phyloP scores from a whole-genome alignment of 2,113 vertebrate species.

The Pelvicachromis taeniatus region DNA sequence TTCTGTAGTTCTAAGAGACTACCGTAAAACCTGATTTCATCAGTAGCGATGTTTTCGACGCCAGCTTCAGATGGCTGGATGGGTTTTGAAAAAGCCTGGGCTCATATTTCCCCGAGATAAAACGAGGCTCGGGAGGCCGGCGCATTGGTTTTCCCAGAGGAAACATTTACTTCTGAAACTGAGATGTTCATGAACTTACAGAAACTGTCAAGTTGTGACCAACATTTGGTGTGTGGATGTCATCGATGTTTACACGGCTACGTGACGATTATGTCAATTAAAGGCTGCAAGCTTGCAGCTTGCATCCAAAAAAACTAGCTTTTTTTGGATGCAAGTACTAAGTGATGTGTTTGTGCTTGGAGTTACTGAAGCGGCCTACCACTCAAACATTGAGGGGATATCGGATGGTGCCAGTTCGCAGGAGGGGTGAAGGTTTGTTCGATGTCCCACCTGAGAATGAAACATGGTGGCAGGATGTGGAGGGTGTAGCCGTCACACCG shows the following conservation, averaged over 20 bases:
- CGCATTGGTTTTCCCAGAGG: neutral
- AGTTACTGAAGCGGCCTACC: slow-evolving; percentile 6
- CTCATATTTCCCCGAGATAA: neutral
- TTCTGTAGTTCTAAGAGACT: neutral
- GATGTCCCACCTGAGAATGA: neutral
- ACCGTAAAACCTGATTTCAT: neutral
- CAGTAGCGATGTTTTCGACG: neutral
- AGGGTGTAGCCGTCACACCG: neutral
- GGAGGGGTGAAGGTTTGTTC: neutral
- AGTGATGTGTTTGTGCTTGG: neutral
- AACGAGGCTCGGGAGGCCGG: neutral
- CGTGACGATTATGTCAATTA: neutral
- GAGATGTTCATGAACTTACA: neutral
- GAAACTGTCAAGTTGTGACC: neutral
- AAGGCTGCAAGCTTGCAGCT: too few species aligned
- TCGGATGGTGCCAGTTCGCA: neutral
- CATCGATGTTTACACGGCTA: neutral
- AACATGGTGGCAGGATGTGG: neutral
- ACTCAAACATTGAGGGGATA: slow-evolving; percentile 18
- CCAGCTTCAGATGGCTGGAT: neutral
- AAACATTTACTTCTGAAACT: neutral
- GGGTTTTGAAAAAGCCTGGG: neutral
- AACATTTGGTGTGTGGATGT: neutral
- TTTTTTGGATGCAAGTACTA: neutral
- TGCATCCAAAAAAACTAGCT: neutral